Percentiles rank a stretch among this genome's conserved stretches.
These are phyloP conservation scores for Pseudoips prasinana DNA, from an alignment of 2,888 invertebrate species.

Conservation along the genomic window DNA sequence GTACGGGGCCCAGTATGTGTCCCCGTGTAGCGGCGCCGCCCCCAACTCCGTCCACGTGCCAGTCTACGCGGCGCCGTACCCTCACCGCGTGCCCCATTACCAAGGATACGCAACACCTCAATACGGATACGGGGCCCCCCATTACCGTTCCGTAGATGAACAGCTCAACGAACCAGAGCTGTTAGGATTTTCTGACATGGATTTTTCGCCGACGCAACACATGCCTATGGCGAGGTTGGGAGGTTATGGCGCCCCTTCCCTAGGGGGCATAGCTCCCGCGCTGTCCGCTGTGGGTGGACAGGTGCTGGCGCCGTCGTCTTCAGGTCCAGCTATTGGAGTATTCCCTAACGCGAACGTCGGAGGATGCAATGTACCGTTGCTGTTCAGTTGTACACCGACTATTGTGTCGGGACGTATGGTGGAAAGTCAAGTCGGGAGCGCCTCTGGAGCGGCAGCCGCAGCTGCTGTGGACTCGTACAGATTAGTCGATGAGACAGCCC, in stretches of 20 bases:
- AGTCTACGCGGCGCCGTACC: constrained; percentile 24
- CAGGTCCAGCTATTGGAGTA: constrained; percentile 51
- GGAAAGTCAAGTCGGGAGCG: constrained; percentile 29
- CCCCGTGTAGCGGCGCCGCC: constrained; percentile 54
- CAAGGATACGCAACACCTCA: constrained; percentile 28
- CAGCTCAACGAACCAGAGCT: constrained; percentile 44
- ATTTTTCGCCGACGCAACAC: constrained; percentile 42
- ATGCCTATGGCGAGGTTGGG: constrained; percentile 50
- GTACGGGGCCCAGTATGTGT: constrained; percentile 31
- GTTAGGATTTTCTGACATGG: constrained; percentile 57
- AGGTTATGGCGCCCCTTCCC: constrained; percentile 28
- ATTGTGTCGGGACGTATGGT: constrained; percentile 56
- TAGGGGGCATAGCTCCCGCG: constrained; percentile 13
- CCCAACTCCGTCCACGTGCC: constrained; percentile 35
- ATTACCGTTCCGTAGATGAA: constrained; percentile 45
- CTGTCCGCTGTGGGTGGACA: constrained; percentile 19
- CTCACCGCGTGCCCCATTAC: constrained; percentile 24
- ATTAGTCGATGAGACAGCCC: constrained; percentile 38
- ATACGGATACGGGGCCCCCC: constrained; percentile 40
- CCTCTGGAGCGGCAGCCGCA: constrained; percentile 19
- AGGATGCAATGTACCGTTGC: constrained; percentile 59
- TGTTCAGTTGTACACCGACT: constrained; percentile 67
- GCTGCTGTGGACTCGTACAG: constrained; percentile 40
- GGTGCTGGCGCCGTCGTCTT: constrained; percentile 24
- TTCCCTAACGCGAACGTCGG: constrained; percentile 61